Evolutionary conservation across 2,888 invertebrate species (phyloP).

Genomic region (Spisula subtruncata): DNA sequence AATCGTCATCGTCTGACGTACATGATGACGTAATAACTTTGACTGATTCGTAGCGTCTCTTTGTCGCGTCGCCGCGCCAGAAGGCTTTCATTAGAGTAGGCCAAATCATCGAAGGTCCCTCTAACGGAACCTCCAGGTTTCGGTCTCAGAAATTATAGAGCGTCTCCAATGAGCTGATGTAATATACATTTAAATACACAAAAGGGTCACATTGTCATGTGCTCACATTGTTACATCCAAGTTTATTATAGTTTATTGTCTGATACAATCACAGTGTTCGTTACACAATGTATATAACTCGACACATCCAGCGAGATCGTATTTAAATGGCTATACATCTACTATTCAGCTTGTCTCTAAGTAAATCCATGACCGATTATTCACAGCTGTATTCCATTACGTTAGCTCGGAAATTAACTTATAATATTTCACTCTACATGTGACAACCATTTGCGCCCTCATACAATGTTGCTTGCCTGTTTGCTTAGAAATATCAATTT

Average conservation of each 20-base stretch:
- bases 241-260: too few relatives aligned
- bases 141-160: constrained; percentile 6
- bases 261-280: too few relatives aligned
- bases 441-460: not conserved
- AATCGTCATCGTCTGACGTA: constrained; percentile 58
- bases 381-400: not conserved
- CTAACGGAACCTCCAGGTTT: constrained; percentile 49
- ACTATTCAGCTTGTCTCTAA: too few relatives aligned
- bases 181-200: not conserved
- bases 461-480: not conserved
- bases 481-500: not conserved
- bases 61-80: constrained; percentile 64
- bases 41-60: constrained; percentile 59
- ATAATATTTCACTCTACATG: not conserved
- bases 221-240: too few relatives aligned
- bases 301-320: too few relatives aligned
- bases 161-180: not conserved
- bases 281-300: too few relatives aligned
- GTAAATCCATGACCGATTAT: not conserved
- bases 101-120: constrained; percentile 72
- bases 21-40: constrained; percentile 57
- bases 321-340: too few relatives aligned
- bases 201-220: not conserved
- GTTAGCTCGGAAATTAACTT: not conserved
- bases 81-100: constrained; percentile 67